Conservation (phyloP, 1,140 invertebrate species). For the Aplysia californica region DNA sequence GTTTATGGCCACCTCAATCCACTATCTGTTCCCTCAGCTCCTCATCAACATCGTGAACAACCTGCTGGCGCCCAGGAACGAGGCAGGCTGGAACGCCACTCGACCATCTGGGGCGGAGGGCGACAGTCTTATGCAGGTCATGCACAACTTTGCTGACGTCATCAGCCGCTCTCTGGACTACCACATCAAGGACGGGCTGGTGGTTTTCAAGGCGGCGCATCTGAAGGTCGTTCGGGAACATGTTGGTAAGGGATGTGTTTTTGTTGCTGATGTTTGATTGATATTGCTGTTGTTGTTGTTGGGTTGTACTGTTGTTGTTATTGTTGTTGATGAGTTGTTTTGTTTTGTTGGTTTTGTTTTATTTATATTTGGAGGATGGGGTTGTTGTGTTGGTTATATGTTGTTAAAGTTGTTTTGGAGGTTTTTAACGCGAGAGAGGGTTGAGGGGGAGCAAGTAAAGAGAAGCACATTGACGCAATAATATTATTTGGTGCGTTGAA, state of each 20-base stretch:
- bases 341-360: no score
- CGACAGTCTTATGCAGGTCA: conserved; percentile 55
- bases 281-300: not conserved
- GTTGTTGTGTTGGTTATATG: no score
- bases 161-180: conserved; percentile 53
- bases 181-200: conserved; percentile 48
- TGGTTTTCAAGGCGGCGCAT: conserved; percentile 37
- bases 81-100: conserved; percentile 57
- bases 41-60: conserved; percentile 49
- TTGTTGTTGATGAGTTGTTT: no score
- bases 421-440: no score
- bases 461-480: no score
- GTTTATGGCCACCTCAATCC: no score
- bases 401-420: no score
- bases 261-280: not conserved
- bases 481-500: no score
- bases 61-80: conserved; percentile 49
- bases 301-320: no score
- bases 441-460: no score
- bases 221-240: conserved; percentile 42
- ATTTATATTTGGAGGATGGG: no score
- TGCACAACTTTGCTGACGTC: conserved; percentile 53
- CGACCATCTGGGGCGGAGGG: conserved; percentile 58
- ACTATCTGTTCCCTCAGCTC: no score
- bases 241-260: conserved; percentile 47